Percentiles rank a stretch among this genome's conserved stretches.
Evolutionary conservation across 2,797 vertebrate genomes (phyloP).

Genomic region (Danio albolineatus): DNA sequence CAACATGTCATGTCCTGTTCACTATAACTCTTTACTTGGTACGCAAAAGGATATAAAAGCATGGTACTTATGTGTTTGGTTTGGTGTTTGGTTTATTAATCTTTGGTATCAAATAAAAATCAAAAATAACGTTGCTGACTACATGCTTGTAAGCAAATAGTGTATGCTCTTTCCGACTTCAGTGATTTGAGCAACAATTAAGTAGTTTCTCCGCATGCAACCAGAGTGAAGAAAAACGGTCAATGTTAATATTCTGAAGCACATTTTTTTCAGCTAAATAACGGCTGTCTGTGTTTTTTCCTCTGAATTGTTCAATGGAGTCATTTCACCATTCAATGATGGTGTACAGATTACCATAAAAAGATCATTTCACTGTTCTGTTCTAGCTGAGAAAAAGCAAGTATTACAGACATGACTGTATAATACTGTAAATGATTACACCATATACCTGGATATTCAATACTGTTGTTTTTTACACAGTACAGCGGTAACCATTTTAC

Average conservation of each 20-base stretch:
- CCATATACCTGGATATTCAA: not conserved
- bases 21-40: too few species aligned
- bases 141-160: not conserved
- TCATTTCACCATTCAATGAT: not conserved
- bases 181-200: slow-evolving; percentile 1
- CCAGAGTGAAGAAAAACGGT: not conserved
- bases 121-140: not conserved
- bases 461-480: not conserved
- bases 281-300: not conserved
- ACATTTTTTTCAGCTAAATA: slow-evolving; percentile 5
- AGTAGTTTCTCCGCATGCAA: not conserved
- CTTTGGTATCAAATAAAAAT: too few species aligned
- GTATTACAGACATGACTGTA: not conserved
- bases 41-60: not conserved
- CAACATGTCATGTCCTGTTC: too few species aligned
- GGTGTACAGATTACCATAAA: not conserved
- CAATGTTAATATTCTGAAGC: slow-evolving; percentile 13
- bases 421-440: not conserved
- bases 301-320: not conserved
- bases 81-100: not conserved
- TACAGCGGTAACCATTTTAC: not conserved
- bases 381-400: not conserved
- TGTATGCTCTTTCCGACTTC: not conserved
- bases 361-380: not conserved
- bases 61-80: not conserved